Conservation (phyloP, 2,113 vertebrate genomes). For the Tychaedon coryphoeus region DNA sequence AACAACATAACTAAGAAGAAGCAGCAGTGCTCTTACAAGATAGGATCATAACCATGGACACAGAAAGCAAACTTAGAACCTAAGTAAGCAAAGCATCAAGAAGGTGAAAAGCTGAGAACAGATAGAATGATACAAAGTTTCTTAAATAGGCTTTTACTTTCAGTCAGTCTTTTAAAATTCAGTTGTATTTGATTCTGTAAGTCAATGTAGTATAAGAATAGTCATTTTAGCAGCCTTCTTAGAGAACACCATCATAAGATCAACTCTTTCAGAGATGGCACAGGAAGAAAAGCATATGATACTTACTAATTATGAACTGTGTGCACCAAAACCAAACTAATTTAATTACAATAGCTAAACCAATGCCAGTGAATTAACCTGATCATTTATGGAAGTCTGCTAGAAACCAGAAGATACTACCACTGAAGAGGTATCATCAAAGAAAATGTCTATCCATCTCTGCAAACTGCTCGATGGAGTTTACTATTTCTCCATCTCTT, state of each 20-base stretch:
- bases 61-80: not conserved
- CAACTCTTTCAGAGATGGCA: not conserved
- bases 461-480: not conserved
- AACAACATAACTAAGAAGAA: not conserved
- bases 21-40: not conserved
- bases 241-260: not conserved
- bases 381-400: not conserved
- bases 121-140: fast-evolving
- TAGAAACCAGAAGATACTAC: not conserved
- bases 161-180: not conserved
- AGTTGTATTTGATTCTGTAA: not conserved
- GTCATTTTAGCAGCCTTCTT: not conserved
- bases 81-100: not conserved
- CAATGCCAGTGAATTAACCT: not conserved
- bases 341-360: not conserved
- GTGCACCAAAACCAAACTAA: not conserved
- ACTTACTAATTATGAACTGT: not conserved
- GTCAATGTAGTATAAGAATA: not conserved
- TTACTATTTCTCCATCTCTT: not conserved
- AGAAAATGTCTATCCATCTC: not conserved
- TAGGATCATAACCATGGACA: not conserved
- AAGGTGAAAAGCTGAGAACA: not conserved
- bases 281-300: not conserved
- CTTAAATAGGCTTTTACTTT: not conserved
- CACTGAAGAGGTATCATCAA: not conserved